phyloP scores from a whole-genome alignment of 2,888 invertebrate species.

The Acrobasis suavella region DNA sequence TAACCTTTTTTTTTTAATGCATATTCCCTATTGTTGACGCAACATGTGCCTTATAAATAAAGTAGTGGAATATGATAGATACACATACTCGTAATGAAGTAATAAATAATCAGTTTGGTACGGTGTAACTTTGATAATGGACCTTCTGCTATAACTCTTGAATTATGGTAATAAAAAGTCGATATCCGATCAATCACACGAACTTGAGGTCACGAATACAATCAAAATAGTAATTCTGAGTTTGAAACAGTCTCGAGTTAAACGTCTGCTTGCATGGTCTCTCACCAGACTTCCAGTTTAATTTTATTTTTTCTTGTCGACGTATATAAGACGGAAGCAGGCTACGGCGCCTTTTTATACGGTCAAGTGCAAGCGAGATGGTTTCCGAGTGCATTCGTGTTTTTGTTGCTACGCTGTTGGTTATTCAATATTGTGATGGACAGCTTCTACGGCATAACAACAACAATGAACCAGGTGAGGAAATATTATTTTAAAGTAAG shows the following conservation, averaged over 20 bases:
- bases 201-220: neutral
- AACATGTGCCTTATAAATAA: no score
- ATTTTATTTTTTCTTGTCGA: slow-evolving; percentile 16
- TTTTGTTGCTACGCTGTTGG: slow-evolving; percentile 1
- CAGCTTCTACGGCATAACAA: neutral
- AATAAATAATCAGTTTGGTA: no score
- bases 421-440: slow-evolving; percentile 5
- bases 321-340: slow-evolving; percentile 19
- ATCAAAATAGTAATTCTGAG: slow-evolving; percentile 1
- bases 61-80: no score
- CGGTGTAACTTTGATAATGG: no score
- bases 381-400: slow-evolving; percentile 9
- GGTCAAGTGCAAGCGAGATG: slow-evolving; percentile 17
- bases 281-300: slow-evolving; percentile 6
- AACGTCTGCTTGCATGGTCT: slow-evolving; percentile 8
- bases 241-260: slow-evolving; percentile 15
- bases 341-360: slow-evolving; percentile 1
- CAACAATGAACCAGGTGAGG: slow-evolving; percentile 5
- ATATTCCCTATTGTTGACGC: no score
- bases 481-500: neutral
- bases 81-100: no score
- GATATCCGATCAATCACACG: neutral
- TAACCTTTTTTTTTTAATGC: no score
- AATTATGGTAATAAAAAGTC: neutral
- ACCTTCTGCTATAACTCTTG: no score